Conservation (phyloP, 2,888 invertebrate genomes). For the Micropterix aruncella region DNA sequence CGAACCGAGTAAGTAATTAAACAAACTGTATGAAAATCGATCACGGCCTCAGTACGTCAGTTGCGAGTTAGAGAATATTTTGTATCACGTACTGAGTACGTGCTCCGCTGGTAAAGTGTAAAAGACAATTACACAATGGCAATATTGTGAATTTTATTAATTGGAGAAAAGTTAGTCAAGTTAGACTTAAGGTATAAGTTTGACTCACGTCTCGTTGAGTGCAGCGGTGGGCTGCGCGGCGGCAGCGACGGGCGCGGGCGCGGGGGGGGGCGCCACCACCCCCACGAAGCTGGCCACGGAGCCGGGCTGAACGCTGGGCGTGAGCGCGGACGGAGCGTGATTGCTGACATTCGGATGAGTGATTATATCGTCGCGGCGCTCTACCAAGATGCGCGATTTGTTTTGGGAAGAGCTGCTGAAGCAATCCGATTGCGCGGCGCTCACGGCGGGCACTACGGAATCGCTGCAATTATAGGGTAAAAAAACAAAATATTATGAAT, state of each 20-base stretch:
- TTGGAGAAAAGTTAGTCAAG: neutral
- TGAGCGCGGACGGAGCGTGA: slow-evolving; percentile 23
- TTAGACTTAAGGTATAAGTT: slow-evolving; percentile 1
- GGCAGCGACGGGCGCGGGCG: neutral
- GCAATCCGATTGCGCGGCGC: slow-evolving; percentile 37
- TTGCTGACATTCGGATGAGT: slow-evolving; percentile 41
- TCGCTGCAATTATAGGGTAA: slow-evolving; percentile 21
- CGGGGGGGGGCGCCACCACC: slow-evolving; percentile 7
- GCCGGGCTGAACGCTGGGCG: slow-evolving; percentile 7
- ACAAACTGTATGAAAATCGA: too few species aligned
- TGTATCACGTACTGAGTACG: too few species aligned
- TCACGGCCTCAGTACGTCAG: too few species aligned
- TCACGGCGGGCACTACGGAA: slow-evolving; percentile 32
- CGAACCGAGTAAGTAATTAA: too few species aligned
- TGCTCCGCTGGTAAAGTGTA: too few species aligned
- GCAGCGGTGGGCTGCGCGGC: neutral
- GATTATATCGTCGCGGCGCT: slow-evolving; percentile 52
- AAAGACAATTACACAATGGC: too few species aligned
- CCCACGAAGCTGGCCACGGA: neutral
- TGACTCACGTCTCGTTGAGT: too few species aligned
- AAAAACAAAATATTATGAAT: slow-evolving; percentile 1
- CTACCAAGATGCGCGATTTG: slow-evolving; percentile 69
- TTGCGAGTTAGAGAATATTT: too few species aligned
- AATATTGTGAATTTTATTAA: too few species aligned
- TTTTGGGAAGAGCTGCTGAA: slow-evolving; percentile 67